A percentile compares a stretch with the other conserved stretches of the same genome.
Evolutionary conservation across 2,888 invertebrate species (phyloP).

Genomic region (Keiferia lycopersicella): DNA sequence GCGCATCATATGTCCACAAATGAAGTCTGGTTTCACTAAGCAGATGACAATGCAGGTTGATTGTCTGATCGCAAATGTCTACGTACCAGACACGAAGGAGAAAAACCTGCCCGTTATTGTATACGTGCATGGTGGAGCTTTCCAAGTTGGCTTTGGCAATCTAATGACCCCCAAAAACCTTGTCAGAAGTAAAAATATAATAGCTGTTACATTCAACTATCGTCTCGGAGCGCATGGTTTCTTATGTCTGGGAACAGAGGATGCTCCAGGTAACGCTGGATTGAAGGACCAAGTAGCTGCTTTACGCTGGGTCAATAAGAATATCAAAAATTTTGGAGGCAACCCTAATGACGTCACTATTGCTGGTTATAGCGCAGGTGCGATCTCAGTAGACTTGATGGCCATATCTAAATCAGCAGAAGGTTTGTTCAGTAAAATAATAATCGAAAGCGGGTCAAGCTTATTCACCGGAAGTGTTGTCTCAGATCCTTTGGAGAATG

Average conservation of each 20-base stretch:
- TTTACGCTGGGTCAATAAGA: constrained; percentile 54
- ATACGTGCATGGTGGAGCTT: constrained; percentile 47
- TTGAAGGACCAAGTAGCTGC: constrained; percentile 53
- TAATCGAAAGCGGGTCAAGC: constrained; percentile 52
- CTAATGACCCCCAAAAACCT: constrained; percentile 32
- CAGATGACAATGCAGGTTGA: constrained; percentile 42
- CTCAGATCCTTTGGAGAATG: constrained; percentile 46
- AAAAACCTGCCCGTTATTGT: constrained; percentile 44
- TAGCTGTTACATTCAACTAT: constrained; percentile 46
- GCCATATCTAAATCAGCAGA: constrained; percentile 45
- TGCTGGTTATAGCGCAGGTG: constrained; percentile 50
- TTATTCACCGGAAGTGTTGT: constrained; percentile 44
- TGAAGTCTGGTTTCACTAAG: neutral
- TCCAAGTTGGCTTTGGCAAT: constrained; percentile 39
- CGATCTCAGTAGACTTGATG: constrained; percentile 48
- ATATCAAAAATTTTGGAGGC: constrained; percentile 54
- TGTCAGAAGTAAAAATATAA: constrained; percentile 39
- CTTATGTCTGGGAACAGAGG: constrained; percentile 45
- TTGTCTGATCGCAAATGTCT: constrained; percentile 60
- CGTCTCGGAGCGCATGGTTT: constrained; percentile 45
- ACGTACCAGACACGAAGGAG: constrained; percentile 49
- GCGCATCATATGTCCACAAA: constrained; percentile 44
- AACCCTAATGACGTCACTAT: constrained; percentile 55
- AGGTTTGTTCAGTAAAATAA: constrained; percentile 51
- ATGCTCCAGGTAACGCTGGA: constrained; percentile 53